Evolutionary conservation across 2,888 invertebrate genomes (phyloP).

Genomic region (Stenurella melanura): DNA sequence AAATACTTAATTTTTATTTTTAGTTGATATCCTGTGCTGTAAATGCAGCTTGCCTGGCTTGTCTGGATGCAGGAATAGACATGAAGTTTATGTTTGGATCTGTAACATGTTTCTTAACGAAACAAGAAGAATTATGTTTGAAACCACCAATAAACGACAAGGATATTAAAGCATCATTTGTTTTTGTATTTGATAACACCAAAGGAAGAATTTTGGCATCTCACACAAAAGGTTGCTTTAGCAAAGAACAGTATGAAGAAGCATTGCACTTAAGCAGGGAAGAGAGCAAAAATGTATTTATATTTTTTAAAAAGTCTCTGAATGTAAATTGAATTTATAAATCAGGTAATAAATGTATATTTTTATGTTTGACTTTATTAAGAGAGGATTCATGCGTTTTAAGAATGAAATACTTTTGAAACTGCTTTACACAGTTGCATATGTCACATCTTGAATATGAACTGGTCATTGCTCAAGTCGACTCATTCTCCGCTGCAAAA

Average conservation of each 20-base stretch:
- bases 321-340: not conserved
- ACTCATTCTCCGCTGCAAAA: too few relatives aligned
- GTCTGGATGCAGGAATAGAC: conserved; percentile 88
- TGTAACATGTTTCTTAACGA: conserved; percentile 82
- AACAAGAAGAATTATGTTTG: conserved; percentile 74
- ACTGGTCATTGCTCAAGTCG: too few relatives aligned
- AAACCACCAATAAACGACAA: conserved; percentile 70
- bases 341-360: not conserved
- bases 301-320: conserved; percentile 80
- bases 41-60: conserved; percentile 88
- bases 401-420: too few relatives aligned
- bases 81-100: conserved; percentile 90
- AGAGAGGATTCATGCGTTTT: not conserved
- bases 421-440: too few relatives aligned
- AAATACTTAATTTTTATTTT: conserved; percentile 47
- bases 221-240: conserved; percentile 83
- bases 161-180: conserved; percentile 79
- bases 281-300: conserved; percentile 82
- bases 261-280: conserved; percentile 80
- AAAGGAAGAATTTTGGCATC: conserved; percentile 78
- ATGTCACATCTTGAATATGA: too few relatives aligned
- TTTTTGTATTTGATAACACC: conserved; percentile 84
- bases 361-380: not conserved
- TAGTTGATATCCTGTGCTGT: conserved; percentile 87
- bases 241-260: conserved; percentile 80